These are phyloP conservation scores for Agrilus mali DNA, from an alignment of 2,888 invertebrate species.

Conservation along the genomic window DNA sequence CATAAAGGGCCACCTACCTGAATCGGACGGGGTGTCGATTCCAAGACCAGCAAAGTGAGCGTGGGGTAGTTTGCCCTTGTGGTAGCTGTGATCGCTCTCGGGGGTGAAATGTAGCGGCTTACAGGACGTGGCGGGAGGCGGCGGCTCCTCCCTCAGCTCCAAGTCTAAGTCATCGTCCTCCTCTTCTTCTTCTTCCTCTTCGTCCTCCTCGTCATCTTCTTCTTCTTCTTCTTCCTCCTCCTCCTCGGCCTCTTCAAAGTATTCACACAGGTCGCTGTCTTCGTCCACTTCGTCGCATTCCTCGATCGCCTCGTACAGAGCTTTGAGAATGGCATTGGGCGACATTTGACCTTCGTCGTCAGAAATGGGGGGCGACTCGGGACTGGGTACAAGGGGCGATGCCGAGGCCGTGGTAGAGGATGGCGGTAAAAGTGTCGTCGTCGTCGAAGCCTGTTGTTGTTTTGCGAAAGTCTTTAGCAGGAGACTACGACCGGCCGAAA, in stretches of 20 bases:
- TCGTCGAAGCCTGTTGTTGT: slow-evolving; percentile 7
- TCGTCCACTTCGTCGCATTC: slow-evolving; percentile 23
- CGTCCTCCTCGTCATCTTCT: slow-evolving; percentile 6
- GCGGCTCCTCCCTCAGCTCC: slow-evolving; percentile 6
- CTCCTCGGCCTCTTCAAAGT: slow-evolving; percentile 24
- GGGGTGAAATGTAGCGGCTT: slow-evolving; percentile 15
- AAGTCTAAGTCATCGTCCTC: slow-evolving; percentile 10
- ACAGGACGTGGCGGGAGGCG: slow-evolving; percentile 1
- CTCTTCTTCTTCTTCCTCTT: slow-evolving; percentile 9
- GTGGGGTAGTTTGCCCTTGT: slow-evolving; percentile 41
- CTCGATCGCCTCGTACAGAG: slow-evolving; percentile 24
- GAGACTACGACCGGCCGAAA: slow-evolving; percentile 28
- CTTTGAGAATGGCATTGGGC: slow-evolving; percentile 18
- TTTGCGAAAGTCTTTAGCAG: slow-evolving; percentile 22
- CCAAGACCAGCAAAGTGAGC: slow-evolving; percentile 56
- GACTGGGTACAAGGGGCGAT: slow-evolving; percentile 11
- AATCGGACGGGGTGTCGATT: slow-evolving; percentile 81
- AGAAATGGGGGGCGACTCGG: slow-evolving; percentile 30
- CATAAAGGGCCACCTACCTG: slow-evolving; percentile 47
- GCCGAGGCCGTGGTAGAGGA: slow-evolving; percentile 2
- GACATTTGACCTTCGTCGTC: slow-evolving; percentile 28
- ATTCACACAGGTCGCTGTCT: slow-evolving; percentile 27
- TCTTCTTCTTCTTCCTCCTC: slow-evolving; percentile 22
- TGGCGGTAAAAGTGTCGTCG: slow-evolving; percentile 3
- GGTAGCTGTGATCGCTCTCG: slow-evolving; percentile 55